phyloP scores from a whole-genome alignment of 1,140 invertebrate species.

The Vanessa tameamea region DNA sequence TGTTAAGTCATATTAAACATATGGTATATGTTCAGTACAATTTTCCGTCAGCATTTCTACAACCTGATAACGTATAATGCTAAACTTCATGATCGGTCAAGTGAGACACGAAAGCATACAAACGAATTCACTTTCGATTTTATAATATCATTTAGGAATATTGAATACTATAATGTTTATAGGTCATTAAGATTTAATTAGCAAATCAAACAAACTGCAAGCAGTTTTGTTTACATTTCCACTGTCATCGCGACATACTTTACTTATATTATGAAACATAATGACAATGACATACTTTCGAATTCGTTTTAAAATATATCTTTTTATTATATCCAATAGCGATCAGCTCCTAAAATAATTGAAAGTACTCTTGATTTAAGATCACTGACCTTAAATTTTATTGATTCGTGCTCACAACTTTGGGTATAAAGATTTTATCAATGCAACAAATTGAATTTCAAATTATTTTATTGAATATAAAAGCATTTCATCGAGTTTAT shows the following conservation, averaged over 20 bases:
- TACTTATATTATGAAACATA: constrained; percentile 49
- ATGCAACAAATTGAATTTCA: too few relatives aligned
- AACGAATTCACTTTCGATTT: too few relatives aligned
- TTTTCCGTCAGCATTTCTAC: too few relatives aligned
- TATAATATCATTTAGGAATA: too few relatives aligned
- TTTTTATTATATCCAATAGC: constrained; percentile 28
- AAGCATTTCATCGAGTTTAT: too few relatives aligned
- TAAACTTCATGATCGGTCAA: too few relatives aligned
- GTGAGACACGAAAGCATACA: too few relatives aligned
- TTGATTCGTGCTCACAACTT: background rate
- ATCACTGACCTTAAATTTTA: constrained; percentile 2
- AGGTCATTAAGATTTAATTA: background rate
- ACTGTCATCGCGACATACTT: constrained; percentile 54
- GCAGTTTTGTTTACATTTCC: constrained; percentile 36
- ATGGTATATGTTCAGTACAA: too few relatives aligned
- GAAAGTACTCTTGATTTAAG: constrained; percentile 1
- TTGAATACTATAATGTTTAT: background rate
- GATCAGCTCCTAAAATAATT: constrained; percentile 4
- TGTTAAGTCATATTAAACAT: too few relatives aligned
- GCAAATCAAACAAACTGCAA: constrained; percentile 11
- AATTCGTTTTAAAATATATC: constrained; percentile 39
- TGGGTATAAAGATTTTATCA: background rate
- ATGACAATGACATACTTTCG: constrained; percentile 70
- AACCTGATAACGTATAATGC: too few relatives aligned
- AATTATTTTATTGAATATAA: too few relatives aligned